Percentiles rank a stretch among this genome's conserved stretches.
Conservation (phyloP, 2,888 invertebrate species). For the Tryphoninae sp. region DNA sequence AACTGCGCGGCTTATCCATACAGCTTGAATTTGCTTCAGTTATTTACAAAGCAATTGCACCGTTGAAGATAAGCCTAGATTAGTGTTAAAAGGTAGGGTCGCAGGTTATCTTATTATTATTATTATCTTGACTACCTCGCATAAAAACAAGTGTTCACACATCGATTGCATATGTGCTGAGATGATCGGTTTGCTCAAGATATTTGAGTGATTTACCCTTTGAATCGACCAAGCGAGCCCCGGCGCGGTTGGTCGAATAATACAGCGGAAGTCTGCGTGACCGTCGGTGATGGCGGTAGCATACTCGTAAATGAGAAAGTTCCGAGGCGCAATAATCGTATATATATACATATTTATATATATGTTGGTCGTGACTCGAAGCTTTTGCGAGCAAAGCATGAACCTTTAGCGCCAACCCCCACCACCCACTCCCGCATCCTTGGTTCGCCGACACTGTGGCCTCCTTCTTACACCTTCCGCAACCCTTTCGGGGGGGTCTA, state of each 20-base stretch:
- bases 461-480: slow-evolving; percentile 28
- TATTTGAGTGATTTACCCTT: neutral
- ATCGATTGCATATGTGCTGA: neutral
- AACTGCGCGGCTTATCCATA: too few relatives aligned
- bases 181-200: slow-evolving; percentile 30
- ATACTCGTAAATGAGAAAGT: slow-evolving; percentile 41
- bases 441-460: slow-evolving; percentile 17
- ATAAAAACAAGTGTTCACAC: too few relatives aligned
- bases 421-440: neutral
- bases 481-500: slow-evolving; percentile 32
- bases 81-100: too few relatives aligned
- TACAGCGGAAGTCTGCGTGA: slow-evolving; percentile 39
- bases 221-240: slow-evolving; percentile 29
- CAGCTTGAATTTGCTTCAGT: too few relatives aligned
- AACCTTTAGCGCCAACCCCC: slow-evolving; percentile 21
- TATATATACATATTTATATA: neutral
- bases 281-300: slow-evolving; percentile 18
- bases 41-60: too few relatives aligned
- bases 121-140: too few relatives aligned
- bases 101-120: too few relatives aligned
- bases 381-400: slow-evolving; percentile 36
- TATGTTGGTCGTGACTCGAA: slow-evolving; percentile 30
- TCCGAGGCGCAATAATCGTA: slow-evolving; percentile 1
- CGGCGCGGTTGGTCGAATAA: slow-evolving; percentile 22
- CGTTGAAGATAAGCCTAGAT: too few relatives aligned